Percentiles rank a stretch among this genome's conserved stretches.
These are phyloP conservation scores for Pyrocephalus nanus DNA, from an alignment of 2,797 vertebrate genomes.

Conservation along the genomic window DNA sequence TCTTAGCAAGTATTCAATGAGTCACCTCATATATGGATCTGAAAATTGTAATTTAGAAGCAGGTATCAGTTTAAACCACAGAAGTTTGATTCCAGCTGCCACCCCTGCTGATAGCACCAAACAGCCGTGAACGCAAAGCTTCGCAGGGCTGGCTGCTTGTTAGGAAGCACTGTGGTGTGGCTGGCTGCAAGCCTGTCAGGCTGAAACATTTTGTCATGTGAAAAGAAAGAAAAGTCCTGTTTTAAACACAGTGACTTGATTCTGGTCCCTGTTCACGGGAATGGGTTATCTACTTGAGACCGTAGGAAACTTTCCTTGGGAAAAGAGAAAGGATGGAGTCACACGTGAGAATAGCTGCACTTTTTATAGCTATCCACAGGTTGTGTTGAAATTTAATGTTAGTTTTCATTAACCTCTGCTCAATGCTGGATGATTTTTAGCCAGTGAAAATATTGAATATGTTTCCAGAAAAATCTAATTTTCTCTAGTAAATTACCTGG, in stretches of 20 bases:
- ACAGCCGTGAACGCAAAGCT: accelerated
- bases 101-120: not conserved
- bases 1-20: not conserved
- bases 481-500: not conserved
- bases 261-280: accelerated
- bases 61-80: not conserved
- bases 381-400: not conserved
- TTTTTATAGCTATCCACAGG: not conserved
- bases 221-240: not conserved
- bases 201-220: not conserved
- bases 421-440: not conserved
- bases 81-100: not conserved
- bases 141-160: accelerated
- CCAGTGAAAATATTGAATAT: not conserved
- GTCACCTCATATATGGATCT: not conserved
- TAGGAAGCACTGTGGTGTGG: not conserved
- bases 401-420: not conserved
- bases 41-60: not conserved
- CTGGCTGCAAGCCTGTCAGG: not conserved
- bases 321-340: not conserved
- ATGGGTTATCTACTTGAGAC: not conserved
- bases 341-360: not conserved
- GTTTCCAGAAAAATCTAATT: not conserved
- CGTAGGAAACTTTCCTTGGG: not conserved
- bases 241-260: not conserved